A percentile compares a stretch with the other conserved stretches of the same genome.
Evolutionary conservation across 2,113 vertebrate species (phyloP).

Genomic region (Petroica traversi): DNA sequence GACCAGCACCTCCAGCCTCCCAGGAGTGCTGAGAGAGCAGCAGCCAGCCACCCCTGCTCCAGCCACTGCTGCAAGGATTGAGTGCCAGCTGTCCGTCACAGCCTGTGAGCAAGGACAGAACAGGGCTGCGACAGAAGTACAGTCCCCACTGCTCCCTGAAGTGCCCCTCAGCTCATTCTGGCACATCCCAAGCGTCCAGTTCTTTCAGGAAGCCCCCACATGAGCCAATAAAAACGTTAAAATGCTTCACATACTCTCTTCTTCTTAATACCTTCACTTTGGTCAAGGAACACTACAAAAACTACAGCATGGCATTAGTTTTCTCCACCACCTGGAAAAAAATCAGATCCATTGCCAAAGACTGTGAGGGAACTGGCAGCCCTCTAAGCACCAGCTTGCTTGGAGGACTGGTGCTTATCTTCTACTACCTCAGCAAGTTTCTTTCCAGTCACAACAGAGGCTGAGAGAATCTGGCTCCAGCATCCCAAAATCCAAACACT

Average conservation of each 20-base stretch:
- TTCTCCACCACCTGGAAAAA: not conserved
- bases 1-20: not conserved
- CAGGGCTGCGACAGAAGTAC: not conserved
- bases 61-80: not conserved
- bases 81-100: not conserved
- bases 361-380: not conserved
- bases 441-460: not conserved
- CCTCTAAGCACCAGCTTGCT: not conserved
- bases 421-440: not conserved
- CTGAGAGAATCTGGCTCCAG: not conserved
- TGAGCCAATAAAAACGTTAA: not conserved
- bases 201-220: not conserved
- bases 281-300: not conserved
- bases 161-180: not conserved
- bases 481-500: not conserved
- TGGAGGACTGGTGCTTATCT: not conserved
- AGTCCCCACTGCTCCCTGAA: not conserved
- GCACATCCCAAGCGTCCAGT: not conserved
- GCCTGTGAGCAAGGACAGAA: not conserved
- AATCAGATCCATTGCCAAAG: not conserved
- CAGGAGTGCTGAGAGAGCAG: not conserved
- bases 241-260: not conserved
- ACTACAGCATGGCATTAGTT: not conserved
- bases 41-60: not conserved
- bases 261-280: not conserved